Conservation (phyloP, 2,113 vertebrate species). For the Epinephelus cyanopodus region DNA sequence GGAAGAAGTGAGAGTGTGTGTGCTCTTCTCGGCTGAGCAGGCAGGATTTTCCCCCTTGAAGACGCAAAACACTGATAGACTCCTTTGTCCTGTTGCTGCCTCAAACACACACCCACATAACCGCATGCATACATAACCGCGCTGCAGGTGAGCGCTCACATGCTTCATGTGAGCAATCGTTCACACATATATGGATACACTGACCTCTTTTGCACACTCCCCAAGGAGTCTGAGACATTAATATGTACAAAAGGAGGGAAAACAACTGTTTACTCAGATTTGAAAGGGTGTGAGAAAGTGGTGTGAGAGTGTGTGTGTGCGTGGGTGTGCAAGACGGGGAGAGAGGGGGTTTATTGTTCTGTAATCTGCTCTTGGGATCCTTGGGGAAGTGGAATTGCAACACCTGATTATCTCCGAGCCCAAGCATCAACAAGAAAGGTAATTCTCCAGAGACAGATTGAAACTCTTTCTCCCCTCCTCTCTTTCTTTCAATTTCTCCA, state of each 20-base stretch:
- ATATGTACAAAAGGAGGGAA: constrained; percentile 37
- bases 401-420: constrained; percentile 71
- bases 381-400: constrained; percentile 61
- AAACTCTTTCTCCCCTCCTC: constrained; percentile 22
- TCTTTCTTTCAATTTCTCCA: constrained; percentile 40
- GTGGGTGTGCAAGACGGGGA: constrained; percentile 3
- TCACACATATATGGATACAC: neutral
- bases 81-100: constrained; percentile 28
- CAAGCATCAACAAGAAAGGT: constrained; percentile 46
- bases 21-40: no score
- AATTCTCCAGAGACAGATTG: constrained; percentile 62
- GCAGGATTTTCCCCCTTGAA: no score
- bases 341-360: constrained; percentile 45
- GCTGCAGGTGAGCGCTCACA: constrained; percentile 15
- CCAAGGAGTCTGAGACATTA: constrained; percentile 23
- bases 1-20: no score
- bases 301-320: neutral
- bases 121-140: neutral
- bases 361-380: constrained; percentile 57
- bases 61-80: no score
- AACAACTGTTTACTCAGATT: constrained; percentile 42
- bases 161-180: neutral
- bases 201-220: constrained; percentile 14
- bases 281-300: neutral
- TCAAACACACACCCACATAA: constrained; percentile 6